Base-by-base conservation (phyloP, 1,140 invertebrate genomes). In the Calephelis nemesis region DNA sequence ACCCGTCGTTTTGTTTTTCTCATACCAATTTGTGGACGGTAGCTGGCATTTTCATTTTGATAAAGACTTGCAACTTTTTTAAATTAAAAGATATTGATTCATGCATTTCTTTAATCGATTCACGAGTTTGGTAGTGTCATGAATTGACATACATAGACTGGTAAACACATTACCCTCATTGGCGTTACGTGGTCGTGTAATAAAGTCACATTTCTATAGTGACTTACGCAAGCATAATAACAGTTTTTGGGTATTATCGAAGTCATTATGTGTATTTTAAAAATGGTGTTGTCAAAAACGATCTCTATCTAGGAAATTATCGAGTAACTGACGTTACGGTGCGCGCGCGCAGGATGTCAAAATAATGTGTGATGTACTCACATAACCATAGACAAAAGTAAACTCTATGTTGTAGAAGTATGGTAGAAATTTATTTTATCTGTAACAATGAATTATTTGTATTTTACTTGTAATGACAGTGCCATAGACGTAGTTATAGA, bases 321-420 rank as follows among this genome's bases (percentile, higher is more conserved):
- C 84, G 79, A 87, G 75, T 89, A 89, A 87, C 87, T 85, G 85
- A 80, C 80, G 84, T 82, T 78, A 81, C 79, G 82, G 76, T 86
- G 85, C 87, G 84, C 85, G 70, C 79, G 78, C 87, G 84, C 81
- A 81, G 86, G 83, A 86, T 85, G 85, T 86, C 83, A 84, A 84
- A 80, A 79, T 76, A 75, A 85, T 83, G 75, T 73, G 75, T 74
- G 67, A 70, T 70, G 11, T n/a, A 15, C 4, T 63, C 13, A n/a
- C 10, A 72, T 4, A 54, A 5, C 13, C 10, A 9, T 54, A 10
- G 12, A 54, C 19, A 54, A 19, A 58, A 63, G 52, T 77, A 50
- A 66, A 60, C 70, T 69, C 69, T 85, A 79, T 68, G 5, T 0
- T 8, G 1, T 39, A 63, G 49, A 30, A 30, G 30, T 30, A 30